A percentile compares a stretch with the other conserved stretches of the same genome.
phyloP scores from a whole-genome alignment of 2,888 invertebrate genomes.

The Bugula neritina region DNA sequence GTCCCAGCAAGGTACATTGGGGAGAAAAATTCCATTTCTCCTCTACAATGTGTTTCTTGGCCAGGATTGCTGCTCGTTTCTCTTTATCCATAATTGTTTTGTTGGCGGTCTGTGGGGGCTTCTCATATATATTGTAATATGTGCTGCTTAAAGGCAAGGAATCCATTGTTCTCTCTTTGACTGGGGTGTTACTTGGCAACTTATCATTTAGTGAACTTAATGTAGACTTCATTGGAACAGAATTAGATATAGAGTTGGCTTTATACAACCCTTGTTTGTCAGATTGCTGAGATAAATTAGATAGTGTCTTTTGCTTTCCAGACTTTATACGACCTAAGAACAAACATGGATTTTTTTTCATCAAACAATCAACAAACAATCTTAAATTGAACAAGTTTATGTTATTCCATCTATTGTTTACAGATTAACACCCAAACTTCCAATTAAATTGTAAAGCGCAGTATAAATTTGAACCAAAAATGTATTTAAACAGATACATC shows the following conservation, averaged over 20 bases:
- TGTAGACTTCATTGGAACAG: neutral
- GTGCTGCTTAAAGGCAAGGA: neutral
- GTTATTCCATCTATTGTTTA: too few species aligned
- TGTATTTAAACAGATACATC: too few species aligned
- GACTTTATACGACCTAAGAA: slow-evolving; percentile 17
- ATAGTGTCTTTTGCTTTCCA: slow-evolving; percentile 28
- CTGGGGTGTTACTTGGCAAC: neutral
- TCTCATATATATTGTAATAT: slow-evolving; percentile 2
- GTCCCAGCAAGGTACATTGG: neutral
- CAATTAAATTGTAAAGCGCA: too few species aligned
- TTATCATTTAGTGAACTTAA: neutral
- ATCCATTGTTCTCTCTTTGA: slow-evolving; percentile 26
- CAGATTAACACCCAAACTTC: too few species aligned
- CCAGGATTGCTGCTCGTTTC: slow-evolving; percentile 7
- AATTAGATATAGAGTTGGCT: slow-evolving; percentile 6
- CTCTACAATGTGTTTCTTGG: neutral
- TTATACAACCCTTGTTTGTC: neutral
- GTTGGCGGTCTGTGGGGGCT: neutral
- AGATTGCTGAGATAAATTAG: slow-evolving; percentile 19
- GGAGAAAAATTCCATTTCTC: slow-evolving; percentile 26
- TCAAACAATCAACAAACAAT: too few species aligned
- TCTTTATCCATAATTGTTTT: neutral
- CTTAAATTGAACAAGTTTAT: too few species aligned
- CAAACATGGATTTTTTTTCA: too few species aligned
- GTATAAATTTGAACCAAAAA: too few species aligned